Evolutionary conservation across 1,140 invertebrate genomes (phyloP), one percentile per base, ranked within the genome.

Genomic region (Yoshiicerus persimilis): DNA sequence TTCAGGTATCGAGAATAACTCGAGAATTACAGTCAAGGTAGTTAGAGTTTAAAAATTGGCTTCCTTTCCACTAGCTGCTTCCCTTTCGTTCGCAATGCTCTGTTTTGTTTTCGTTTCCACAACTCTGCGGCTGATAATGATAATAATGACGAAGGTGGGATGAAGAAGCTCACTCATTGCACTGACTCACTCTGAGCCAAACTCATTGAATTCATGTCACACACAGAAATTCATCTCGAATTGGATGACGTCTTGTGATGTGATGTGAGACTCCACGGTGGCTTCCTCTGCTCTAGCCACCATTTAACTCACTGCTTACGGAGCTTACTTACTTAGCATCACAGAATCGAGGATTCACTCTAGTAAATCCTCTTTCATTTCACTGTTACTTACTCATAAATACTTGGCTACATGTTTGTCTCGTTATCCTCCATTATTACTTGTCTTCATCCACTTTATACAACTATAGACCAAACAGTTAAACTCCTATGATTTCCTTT

Each of bases 81-180:
- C 38, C 41, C 41, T 64, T 86, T 62, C 64, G 30, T 62, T 34
- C n/a, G 41, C 66, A 83, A 34, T 56, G 84, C 84, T 85, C 56
- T 56, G 84, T 56, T 85, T 84, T 85, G 38, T 85, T 64, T 85
- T 85, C 38, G n/a, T 32, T 34, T 75, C 84, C 70, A 88, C 27
- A 70, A 84, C 41, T 86, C 83, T 47, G 39, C 75, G 75, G 30
- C 75, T 80, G 75, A 80, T 80, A 80, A 80, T 80, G 75, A 80
- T n/a, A 38, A 80, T 80, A 80, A 80, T 80, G 34, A 80, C 75
- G 75, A 80, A 80, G 34, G 75, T 80, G 75, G 34, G 75, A 80
- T 34, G 75, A 80, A 80, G 75, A 80, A 38, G 75, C 34, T 34
- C 75, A 36, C 16, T n/a, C 20, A 11, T 6, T 77, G 70, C 64